Evolutionary conservation across 1,140 invertebrate genomes (phyloP).

Genomic region (Brachionus angularis): DNA sequence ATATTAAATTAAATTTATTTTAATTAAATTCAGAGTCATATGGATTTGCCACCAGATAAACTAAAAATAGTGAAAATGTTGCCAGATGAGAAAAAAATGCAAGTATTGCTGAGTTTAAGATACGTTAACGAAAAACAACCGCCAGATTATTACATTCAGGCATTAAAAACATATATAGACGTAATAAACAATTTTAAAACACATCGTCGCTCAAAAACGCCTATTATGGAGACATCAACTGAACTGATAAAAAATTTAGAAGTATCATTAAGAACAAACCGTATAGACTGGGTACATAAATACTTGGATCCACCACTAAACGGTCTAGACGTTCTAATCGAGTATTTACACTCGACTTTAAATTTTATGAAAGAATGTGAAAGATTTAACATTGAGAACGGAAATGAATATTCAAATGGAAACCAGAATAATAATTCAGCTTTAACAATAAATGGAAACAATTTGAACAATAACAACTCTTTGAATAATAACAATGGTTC

Average conservation of each 20-base stretch:
- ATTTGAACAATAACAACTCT: neutral
- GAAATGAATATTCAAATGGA: neutral
- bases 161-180: conserved; percentile 86
- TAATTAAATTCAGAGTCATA: conserved; percentile 70
- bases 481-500: neutral
- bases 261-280: conserved; percentile 95
- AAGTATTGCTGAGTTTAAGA: conserved; percentile 94
- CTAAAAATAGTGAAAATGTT: conserved; percentile 92
- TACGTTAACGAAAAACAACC: conserved; percentile 88
- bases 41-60: conserved; percentile 98
- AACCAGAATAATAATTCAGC: neutral
- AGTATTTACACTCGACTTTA: conserved; percentile 70
- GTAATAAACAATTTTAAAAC: conserved; percentile 86
- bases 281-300: conserved; percentile 98
- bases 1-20: neutral
- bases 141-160: conserved; percentile 86
- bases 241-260: conserved; percentile 94
- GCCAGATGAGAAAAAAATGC: conserved; percentile 97
- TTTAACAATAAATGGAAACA: neutral
- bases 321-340: conserved; percentile 89
- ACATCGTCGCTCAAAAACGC: conserved; percentile 70
- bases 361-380: conserved; percentile 37
- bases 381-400: neutral
- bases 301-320: conserved; percentile 92
- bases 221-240: conserved; percentile 92